Evolutionary conservation across 1,140 invertebrate species (phyloP).

Genomic region (Pomacea maculata): DNA sequence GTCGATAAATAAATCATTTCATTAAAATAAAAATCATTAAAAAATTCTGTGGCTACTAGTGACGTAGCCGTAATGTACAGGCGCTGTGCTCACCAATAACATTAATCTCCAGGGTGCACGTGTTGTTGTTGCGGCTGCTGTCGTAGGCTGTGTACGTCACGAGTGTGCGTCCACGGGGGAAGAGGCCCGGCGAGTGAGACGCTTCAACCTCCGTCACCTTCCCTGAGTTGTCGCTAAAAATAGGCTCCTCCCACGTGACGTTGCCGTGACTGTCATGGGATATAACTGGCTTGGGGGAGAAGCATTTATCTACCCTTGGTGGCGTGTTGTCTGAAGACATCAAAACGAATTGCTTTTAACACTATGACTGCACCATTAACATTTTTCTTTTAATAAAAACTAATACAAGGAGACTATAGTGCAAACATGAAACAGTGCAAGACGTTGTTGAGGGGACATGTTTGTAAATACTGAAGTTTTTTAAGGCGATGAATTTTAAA

Average conservation of each 20-base stretch:
- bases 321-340: constrained; percentile 70
- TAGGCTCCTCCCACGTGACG: constrained; percentile 74
- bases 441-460: no score
- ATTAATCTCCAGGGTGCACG: constrained; percentile 72
- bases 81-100: constrained; percentile 70
- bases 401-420: no score
- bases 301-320: constrained; percentile 74
- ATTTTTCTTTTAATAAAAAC: no score
- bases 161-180: constrained; percentile 70
- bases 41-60: not conserved
- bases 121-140: constrained; percentile 70
- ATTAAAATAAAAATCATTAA: not conserved
- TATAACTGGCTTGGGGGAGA: constrained; percentile 70
- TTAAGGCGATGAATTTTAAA: no score
- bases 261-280: constrained; percentile 65
- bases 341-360: not conserved
- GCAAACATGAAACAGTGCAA: no score
- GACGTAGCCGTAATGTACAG: not conserved
- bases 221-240: constrained; percentile 77
- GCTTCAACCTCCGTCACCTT: constrained; percentile 62
- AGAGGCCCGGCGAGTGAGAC: constrained; percentile 68
- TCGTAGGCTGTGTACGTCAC: constrained; percentile 73
- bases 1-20: not conserved
- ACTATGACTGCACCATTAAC: no score
- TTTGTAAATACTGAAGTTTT: no score